Conservation (phyloP, 2,797 vertebrate genomes). For the Centroberyx gerrardi region DNA sequence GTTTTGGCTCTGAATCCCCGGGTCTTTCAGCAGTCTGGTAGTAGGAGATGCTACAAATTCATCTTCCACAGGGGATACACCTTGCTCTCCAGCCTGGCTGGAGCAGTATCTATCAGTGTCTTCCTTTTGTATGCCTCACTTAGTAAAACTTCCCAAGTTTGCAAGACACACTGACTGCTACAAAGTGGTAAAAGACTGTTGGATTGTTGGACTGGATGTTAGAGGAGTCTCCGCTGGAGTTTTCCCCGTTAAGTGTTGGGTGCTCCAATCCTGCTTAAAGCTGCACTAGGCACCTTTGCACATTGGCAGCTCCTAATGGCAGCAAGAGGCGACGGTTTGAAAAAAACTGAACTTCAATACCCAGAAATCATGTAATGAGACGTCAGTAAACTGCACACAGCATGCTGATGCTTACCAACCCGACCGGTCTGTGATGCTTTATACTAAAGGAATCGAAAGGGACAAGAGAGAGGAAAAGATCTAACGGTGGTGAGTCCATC, state of each 20-base stretch:
- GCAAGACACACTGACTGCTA: conserved; percentile 1
- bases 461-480: background rate
- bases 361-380: background rate
- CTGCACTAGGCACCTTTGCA: background rate
- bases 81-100: conserved; percentile 22
- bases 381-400: background rate
- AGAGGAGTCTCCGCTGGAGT: conserved; percentile 10
- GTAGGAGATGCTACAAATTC: conserved; percentile 29
- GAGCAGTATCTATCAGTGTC: background rate
- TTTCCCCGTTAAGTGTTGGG: conserved; percentile 25
- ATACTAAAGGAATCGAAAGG: too few species aligned
- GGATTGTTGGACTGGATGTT: conserved; percentile 16
- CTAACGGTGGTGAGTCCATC: too few species aligned
- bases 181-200: conserved; percentile 5
- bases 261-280: conserved; percentile 35
- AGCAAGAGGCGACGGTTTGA: background rate
- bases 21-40: conserved; percentile 16
- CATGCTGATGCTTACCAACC: background rate
- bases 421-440: background rate
- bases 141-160: background rate
- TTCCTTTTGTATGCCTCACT: conserved; percentile 26
- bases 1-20: conserved; percentile 32
- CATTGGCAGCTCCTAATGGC: background rate
- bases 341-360: background rate
- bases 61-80: conserved; percentile 26